Conservation (phyloP, 1,140 invertebrate species). For the Ephestia elutella region DNA sequence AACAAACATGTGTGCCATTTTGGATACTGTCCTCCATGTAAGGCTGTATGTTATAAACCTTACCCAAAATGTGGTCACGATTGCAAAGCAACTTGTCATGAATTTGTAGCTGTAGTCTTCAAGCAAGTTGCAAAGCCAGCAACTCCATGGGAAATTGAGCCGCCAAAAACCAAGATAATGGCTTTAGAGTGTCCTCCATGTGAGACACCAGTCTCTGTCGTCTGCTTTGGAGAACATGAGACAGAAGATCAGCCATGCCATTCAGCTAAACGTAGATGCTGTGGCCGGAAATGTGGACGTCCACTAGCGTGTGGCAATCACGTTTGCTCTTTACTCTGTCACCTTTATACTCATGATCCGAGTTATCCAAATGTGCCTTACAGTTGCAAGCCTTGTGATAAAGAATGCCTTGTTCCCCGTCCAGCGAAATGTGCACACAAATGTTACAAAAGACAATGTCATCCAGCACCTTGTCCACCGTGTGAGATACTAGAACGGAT, state of each 20-base stretch:
- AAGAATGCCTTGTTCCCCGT: conserved; percentile 79
- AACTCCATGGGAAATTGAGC: conserved; percentile 86
- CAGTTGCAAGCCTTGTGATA: conserved; percentile 83
- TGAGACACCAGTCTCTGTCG: conserved; percentile 80
- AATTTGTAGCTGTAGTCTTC: conserved; percentile 82
- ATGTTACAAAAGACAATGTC: conserved; percentile 83
- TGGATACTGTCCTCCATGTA: conserved; percentile 89
- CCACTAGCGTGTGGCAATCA: conserved; percentile 86
- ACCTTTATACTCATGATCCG: conserved; percentile 74
- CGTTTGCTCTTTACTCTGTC: conserved; percentile 83
- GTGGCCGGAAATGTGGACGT: conserved; percentile 82
- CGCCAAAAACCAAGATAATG: conserved; percentile 77
- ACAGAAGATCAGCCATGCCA: conserved; percentile 84
- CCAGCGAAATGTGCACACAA: conserved; percentile 86
- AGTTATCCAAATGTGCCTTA: conserved; percentile 62
- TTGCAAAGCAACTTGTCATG: conserved; percentile 87
- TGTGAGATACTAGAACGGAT: conserved; percentile 83
- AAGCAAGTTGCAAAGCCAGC: conserved; percentile 77
- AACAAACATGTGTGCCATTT: conserved; percentile 90
- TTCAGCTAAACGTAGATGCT: conserved; percentile 81
- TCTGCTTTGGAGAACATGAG: conserved; percentile 90
- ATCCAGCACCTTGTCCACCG: conserved; percentile 79
- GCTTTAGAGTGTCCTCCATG: conserved; percentile 82
- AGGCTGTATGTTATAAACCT: conserved; percentile 78
- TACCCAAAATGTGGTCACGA: conserved; percentile 82